Evolutionary conservation across 2,113 vertebrate species (phyloP).

Genomic region (Paratilapia polleni): DNA sequence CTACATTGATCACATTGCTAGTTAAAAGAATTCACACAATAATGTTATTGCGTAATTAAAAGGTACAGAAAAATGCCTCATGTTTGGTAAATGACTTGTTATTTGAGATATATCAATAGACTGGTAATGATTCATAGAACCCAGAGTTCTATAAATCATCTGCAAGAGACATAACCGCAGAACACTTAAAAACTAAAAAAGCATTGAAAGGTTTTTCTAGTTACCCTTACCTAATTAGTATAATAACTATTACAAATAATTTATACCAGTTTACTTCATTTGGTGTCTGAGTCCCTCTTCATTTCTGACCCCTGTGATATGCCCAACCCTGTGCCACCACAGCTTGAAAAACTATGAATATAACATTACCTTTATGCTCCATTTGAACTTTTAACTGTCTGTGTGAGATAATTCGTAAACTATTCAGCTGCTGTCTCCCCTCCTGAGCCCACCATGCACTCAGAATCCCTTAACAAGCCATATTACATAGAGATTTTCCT

Average conservation of each 20-base stretch:
- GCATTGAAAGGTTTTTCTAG: background rate
- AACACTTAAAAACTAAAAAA: background rate
- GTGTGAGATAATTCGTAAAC: slow-evolving; percentile 31
- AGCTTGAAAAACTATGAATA: slow-evolving; percentile 1
- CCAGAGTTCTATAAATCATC: background rate
- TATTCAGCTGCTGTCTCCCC: slow-evolving; percentile 7
- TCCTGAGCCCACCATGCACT: slow-evolving; percentile 5
- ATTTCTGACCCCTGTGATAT: background rate
- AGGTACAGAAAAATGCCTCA: background rate
- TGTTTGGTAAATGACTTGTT: background rate
- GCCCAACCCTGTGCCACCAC: background rate
- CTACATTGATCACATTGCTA: background rate
- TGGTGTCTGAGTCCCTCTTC: background rate
- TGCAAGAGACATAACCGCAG: no score
- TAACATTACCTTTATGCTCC: slow-evolving; percentile 22
- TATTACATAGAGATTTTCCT: slow-evolving; percentile 36
- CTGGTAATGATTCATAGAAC: no score
- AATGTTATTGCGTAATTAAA: background rate
- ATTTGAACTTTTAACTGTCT: slow-evolving; percentile 40
- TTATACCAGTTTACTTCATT: background rate
- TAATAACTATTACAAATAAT: background rate
- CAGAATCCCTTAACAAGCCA: slow-evolving; percentile 22
- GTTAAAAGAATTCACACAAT: background rate
- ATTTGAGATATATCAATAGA: no score
- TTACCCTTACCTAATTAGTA: background rate